Evolutionary conservation across 35 echinoderm and acorn worm genomes (phyloP), one percentile per base, ranked within the genome.

Genomic region (Anneissia japonica): DNA sequence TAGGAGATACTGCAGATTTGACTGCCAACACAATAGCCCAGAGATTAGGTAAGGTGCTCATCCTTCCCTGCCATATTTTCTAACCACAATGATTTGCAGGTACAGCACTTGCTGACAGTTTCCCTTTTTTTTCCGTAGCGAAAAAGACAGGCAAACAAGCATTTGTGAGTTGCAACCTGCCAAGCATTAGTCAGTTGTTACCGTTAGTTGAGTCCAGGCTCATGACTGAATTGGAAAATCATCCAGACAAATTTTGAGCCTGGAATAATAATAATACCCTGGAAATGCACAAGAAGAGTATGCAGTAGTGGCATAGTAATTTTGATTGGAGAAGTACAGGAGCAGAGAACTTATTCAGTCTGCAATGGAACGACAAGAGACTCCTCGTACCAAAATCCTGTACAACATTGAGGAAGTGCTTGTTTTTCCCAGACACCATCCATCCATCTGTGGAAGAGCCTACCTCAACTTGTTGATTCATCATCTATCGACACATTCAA

Each of bases 91-190:
- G 46, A 56, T 56, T 13, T 56, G 26, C 26, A 56, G 46, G 26
- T 56, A 11, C 11, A 13, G 11, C 26, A 13, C 11, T 56, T 26
- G 11, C 5, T 13, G 29, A 76, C 74, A 76, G 74, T 78, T 30
- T 81, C n/a, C 79, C 12, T 81, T 89, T 31, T 85, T 74, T 35
- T 76, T 90, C 19, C 76, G n/a, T n/a, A 99, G 96, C 96, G 21
- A 99, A 99, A 45, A 55, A 77, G 3, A 94, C 96, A 29, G 88
- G 89, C 26, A 99, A 99, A 41, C 96, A 99, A 79, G 92, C 92
- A n/a, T 94, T 99, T 87, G 89, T 99, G 82, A 99, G 96, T 79
- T 99, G 90, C 77, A 93, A 86, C 73, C 78, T 99, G 7, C 87
- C 89, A 32, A 51, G 36, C 16, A 73, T 91, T 36, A 36, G 73